Evolutionary conservation across 2,797 vertebrate genomes (phyloP).

Genomic region (Echiichthys vipera): DNA sequence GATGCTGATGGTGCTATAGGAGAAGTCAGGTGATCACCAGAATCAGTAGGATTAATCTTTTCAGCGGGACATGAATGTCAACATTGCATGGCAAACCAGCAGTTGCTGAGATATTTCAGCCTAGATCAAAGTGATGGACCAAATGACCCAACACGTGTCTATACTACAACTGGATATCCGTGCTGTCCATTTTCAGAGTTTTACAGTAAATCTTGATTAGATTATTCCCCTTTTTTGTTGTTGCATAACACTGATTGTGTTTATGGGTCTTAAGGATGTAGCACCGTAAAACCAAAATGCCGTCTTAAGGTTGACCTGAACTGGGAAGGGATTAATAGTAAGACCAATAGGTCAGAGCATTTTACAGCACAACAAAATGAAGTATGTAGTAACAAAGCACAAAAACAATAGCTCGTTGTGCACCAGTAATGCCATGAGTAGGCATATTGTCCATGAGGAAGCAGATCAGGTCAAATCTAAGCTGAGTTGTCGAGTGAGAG

Average conservation of each 20-base stretch:
- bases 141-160: neutral
- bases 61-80: too few species aligned
- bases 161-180: neutral
- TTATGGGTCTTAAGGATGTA: constrained; percentile 3
- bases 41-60: too few species aligned
- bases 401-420: constrained; percentile 18
- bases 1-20: neutral
- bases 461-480: constrained; percentile 38
- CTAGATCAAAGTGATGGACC: neutral
- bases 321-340: neutral
- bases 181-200: neutral
- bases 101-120: neutral
- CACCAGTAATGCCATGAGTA: constrained; percentile 23
- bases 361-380: neutral
- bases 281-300: neutral
- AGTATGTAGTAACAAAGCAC: constrained; percentile 5
- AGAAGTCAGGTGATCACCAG: too few species aligned
- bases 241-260: neutral
- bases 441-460: constrained; percentile 33
- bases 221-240: neutral
- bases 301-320: neutral
- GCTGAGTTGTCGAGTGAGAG: constrained; percentile 16
- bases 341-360: neutral
- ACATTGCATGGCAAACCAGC: too few species aligned
- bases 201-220: neutral